Base-by-base conservation (phyloP, 2,797 vertebrate genomes). In the Chelidonichthys spinosus region DNA sequence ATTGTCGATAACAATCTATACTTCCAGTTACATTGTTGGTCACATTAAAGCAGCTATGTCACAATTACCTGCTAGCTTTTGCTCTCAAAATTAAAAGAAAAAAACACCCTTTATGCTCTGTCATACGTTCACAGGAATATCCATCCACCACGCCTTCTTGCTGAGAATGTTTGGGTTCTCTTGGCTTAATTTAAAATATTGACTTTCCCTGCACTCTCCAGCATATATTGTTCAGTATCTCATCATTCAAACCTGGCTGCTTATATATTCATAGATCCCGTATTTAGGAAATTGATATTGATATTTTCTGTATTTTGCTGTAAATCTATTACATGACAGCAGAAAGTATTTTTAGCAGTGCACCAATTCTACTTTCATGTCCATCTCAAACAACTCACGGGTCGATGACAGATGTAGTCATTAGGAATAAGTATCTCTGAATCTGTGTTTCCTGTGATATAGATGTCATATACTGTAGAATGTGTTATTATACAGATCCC, bases 111-210 rank as follows among this genome's bases (percentile, higher is more conserved):
- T 11, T 33, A 7, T 54, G n/a, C 40, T 10, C 15, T 43, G 43
- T 6, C 5, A 15, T 39, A n/a, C 50, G 56, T 2, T 40, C 33
- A 60, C 54, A 54, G 7, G 59, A 42, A 33, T 6, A 55, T 10
- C 36, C 17, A 60, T 0, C 18, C 46, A 56, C 36, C 35, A 66
- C 11, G 66, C 46, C 10, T 25, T 69, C 32, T 72, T 56, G 13
- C 15, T 17, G 37, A 10, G 18, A 42, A 62, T 53, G 50, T 78
- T 71, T 64, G 49, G 40, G 66, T 61, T 69, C 67, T 25, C 67
- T 63, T 71, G 74, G 71, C 71, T 64, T 25, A n/a, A 33, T 80
- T 74, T 70, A 44, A 79, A 69, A 71, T 60, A 72, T 58, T 40
- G 71, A 79, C 35, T 36, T 35, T 11, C 11, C 6, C 9, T 50